Conservation (phyloP, 2,113 vertebrate genomes). For the Tretioscincus oriximinensis region DNA sequence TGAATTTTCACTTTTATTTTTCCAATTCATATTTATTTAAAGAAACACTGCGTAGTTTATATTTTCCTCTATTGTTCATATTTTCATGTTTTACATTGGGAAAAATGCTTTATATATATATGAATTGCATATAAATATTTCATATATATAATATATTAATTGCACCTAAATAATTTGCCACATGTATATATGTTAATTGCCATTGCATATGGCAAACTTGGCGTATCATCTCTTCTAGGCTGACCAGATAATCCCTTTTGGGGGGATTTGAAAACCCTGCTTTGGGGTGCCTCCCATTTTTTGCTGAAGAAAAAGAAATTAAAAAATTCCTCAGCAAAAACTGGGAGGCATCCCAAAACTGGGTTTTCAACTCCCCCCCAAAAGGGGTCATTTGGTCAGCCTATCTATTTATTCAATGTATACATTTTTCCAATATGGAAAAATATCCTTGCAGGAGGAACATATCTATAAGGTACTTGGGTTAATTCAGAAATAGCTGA, state of each 20-base stretch:
- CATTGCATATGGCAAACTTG: not conserved
- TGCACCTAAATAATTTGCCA: conserved; percentile 11
- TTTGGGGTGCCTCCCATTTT: too few species aligned
- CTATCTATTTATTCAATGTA: not conserved
- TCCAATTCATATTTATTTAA: not conserved
- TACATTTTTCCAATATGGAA: not conserved
- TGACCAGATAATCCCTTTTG: too few species aligned
- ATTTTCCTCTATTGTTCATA: not conserved
- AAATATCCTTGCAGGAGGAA: not conserved
- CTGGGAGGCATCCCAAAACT: too few species aligned
- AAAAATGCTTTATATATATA: not conserved
- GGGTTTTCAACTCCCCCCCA: too few species aligned
- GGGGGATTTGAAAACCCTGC: too few species aligned
- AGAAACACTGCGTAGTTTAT: not conserved
- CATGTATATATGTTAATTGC: not conserved
- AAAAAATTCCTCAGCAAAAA: too few species aligned
- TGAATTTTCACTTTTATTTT: not conserved
- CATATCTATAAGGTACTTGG: too few species aligned
- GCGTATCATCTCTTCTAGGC: too few species aligned
- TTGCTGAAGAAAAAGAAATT: too few species aligned
- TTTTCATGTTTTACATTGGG: not conserved
- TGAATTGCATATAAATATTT: conserved; percentile 6
- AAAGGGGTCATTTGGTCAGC: too few species aligned
- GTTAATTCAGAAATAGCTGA: not conserved
- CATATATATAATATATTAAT: not conserved